Base-by-base conservation (phyloP, 1,140 invertebrate genomes). In the Nasonia giraulti region DNA sequence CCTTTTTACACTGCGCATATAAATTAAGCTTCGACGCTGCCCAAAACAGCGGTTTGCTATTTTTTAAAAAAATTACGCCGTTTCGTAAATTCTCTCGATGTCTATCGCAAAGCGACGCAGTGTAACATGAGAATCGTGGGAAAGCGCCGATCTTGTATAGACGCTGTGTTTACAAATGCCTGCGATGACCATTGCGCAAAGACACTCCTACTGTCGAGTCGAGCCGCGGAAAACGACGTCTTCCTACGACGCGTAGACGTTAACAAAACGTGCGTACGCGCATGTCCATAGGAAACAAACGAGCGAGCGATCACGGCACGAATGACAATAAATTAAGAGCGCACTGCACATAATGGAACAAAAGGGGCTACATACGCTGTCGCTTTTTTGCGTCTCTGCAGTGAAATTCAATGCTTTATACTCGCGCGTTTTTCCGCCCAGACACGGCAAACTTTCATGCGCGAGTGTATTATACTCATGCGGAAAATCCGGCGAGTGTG, bases 361-460 rank as follows among this genome's bases (percentile, higher is more conserved):
- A 84, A 44, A 79, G 47, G 62, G 66, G 0, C 20, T 33, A 33
- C 20, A 4, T 68, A 37, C 40, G 7, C 6, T 7, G 40, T 31
- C 20, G 44, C 4, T 47, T 71, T 79, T 73, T 37, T 69, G 33
- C 33, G 23, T 27, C 78, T 4, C 62, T 0, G 7, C 62, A 50
- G 76, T 62, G 83, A 84, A 84, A 84, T 75, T 80, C 77, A 80
- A 62, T 73, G 76, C 76, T 31, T 10, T 8, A n/a, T 37, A 33
- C 33, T 33, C 33, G 44, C 33, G 78, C 33, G 44, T 69, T 69
- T 80, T 80, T 80, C 50, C 40, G 44, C 47, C 12, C 27, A 27
- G 27, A 40, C 23, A n/a, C 55, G 66, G 66, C 8, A 12, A 80
- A 80, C 68, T 71, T 81, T 81, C 66, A 14, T 69, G 12, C 23